A percentile compares a stretch with the other conserved stretches of the same genome.
phyloP scores from a whole-genome alignment of 1,140 invertebrate genomes.

The Dufourea novaeangliae region DNA sequence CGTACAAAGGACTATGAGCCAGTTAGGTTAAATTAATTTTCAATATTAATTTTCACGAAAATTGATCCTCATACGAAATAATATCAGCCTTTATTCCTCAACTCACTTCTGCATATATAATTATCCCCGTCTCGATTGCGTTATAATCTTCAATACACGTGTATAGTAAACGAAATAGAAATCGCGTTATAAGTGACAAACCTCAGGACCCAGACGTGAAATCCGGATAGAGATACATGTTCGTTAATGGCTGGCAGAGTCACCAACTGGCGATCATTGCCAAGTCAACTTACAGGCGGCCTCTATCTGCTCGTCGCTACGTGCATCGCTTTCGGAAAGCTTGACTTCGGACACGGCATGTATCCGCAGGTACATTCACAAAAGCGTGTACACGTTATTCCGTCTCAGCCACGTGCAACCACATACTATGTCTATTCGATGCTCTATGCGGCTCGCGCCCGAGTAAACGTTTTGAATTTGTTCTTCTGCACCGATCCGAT shows the following conservation, averaged over 20 bases:
- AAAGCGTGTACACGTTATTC: constrained; percentile 38
- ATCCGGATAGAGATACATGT: constrained; percentile 78
- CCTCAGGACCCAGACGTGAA: constrained; percentile 61
- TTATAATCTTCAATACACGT: not conserved
- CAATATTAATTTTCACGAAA: not conserved
- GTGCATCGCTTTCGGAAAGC: constrained; percentile 77
- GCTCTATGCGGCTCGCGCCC: constrained; percentile 51
- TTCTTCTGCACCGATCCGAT: constrained; percentile 61
- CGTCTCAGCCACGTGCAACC: constrained; percentile 26
- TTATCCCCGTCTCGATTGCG: not conserved
- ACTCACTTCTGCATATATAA: not conserved
- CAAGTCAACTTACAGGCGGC: constrained; percentile 70
- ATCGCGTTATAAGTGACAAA: constrained; percentile 59
- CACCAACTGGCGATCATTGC: constrained; percentile 81
- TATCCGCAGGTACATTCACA: constrained; percentile 64
- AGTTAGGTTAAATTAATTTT: not conserved
- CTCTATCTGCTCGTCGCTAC: constrained; percentile 71
- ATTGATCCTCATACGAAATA: not conserved
- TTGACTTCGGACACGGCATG: constrained; percentile 66
- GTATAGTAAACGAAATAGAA: not conserved
- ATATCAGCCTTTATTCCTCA: not conserved
- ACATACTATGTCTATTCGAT: constrained; percentile 49
- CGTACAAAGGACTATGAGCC: no score
- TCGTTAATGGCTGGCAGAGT: constrained; percentile 80
- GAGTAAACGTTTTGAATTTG: constrained; percentile 68